These are phyloP conservation scores for Otolemur crassicaudatus DNA, from an alignment of 2,797 vertebrate species.

Conservation along the genomic window DNA sequence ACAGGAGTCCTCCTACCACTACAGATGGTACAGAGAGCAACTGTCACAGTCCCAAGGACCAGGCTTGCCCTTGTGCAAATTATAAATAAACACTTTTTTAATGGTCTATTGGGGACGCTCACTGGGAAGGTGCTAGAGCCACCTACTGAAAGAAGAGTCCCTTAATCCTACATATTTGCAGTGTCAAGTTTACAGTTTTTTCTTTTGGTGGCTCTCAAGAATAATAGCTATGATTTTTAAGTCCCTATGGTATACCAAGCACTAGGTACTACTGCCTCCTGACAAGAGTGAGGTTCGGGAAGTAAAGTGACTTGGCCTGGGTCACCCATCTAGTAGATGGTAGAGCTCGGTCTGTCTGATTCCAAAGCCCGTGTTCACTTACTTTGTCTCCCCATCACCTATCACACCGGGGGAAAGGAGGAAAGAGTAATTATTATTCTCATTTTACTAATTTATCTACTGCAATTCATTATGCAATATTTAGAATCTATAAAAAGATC, in stretches of 20 bases:
- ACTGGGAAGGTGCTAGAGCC: neutral
- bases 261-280: neutral
- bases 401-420: neutral
- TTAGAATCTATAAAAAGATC: slow-evolving; percentile 16
- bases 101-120: neutral
- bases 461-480: slow-evolving; percentile 14
- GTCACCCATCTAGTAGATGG: neutral
- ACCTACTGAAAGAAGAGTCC: neutral
- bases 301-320: neutral
- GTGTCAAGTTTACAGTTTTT: neutral
- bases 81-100: neutral
- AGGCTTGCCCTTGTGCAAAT: neutral
- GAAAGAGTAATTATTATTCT: neutral
- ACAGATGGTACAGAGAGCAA: slow-evolving; percentile 11
- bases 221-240: neutral
- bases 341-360: neutral
- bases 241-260: neutral
- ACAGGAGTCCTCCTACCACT: slow-evolving; percentile 95
- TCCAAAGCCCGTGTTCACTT: neutral
- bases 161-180: neutral
- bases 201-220: neutral
- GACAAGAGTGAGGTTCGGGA: slow-evolving; percentile 4
- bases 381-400: neutral
- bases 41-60: slow-evolving; percentile 21
- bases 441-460: slow-evolving; percentile 14